A percentile compares a stretch with the other conserved stretches of the same genome.
phyloP scores from a whole-genome alignment of 2,797 vertebrate species.

The Pampus argenteus region DNA sequence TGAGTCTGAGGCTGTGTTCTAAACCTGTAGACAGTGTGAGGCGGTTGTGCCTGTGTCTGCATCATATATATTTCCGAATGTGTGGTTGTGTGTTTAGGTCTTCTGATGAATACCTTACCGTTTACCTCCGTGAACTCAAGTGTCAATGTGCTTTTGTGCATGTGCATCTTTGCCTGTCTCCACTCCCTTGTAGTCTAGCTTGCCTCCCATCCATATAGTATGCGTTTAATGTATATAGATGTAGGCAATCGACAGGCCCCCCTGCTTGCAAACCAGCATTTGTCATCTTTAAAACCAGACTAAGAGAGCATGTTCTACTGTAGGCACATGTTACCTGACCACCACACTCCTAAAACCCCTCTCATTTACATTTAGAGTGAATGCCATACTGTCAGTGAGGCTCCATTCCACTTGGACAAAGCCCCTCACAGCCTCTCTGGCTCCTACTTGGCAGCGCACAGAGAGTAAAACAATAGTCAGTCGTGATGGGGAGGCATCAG shows the following conservation, averaged over 20 bases:
- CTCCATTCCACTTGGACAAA: slow-evolving; percentile 76
- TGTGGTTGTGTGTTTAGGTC: not conserved
- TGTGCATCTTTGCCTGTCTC: slow-evolving; percentile 28
- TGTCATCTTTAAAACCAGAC: slow-evolving; percentile 72
- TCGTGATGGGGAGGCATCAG: slow-evolving; percentile 65
- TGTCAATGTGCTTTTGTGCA: not conserved
- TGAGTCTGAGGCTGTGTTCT: slow-evolving; percentile 37
- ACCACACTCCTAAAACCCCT: slow-evolving; percentile 75
- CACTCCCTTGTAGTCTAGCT: slow-evolving; percentile 6
- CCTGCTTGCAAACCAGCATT: slow-evolving; percentile 58
- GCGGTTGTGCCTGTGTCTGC: not conserved
- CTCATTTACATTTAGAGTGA: slow-evolving; percentile 91
- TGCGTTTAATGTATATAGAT: slow-evolving; percentile 38
- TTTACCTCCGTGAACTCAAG: slow-evolving; percentile 24
- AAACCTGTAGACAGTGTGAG: slow-evolving; percentile 14
- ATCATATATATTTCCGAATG: slow-evolving; percentile 13
- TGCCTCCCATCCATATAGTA: not conserved
- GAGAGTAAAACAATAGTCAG: slow-evolving; percentile 73
- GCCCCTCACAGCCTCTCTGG: slow-evolving; percentile 65
- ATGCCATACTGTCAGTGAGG: slow-evolving; percentile 75
- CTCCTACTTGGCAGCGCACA: slow-evolving; percentile 69
- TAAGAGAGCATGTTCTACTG: slow-evolving; percentile 64
- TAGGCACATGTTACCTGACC: slow-evolving; percentile 77
- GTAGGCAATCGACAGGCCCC: slow-evolving; percentile 38
- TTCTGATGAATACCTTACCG: slow-evolving; percentile 24